Evolutionary conservation across 1,140 invertebrate species (phyloP).

Genomic region (Heliothis subflexa): DNA sequence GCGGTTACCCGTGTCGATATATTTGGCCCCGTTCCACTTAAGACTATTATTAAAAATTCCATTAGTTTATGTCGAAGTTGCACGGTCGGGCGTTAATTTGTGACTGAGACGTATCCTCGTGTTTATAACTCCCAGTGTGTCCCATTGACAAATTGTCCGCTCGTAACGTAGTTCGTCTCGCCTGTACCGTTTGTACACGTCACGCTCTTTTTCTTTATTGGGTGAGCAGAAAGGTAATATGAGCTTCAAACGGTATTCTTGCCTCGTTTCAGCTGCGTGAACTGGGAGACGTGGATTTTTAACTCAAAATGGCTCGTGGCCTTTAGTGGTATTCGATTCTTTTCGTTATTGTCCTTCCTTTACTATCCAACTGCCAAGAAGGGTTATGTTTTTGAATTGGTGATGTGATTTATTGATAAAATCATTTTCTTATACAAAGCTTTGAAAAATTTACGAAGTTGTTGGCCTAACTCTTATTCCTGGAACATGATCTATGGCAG

Average conservation of each 20-base stretch:
- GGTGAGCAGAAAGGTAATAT: slow-evolving; percentile 35
- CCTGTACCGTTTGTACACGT: slow-evolving; percentile 31
- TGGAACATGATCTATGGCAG: too few relatives aligned
- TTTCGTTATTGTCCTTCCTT: not conserved
- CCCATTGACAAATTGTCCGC: slow-evolving; percentile 45
- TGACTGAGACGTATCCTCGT: slow-evolving; percentile 31
- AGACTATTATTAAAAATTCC: slow-evolving; percentile 33
- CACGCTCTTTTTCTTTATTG: slow-evolving; percentile 41
- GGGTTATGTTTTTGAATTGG: not conserved
- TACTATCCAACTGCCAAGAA: too few relatives aligned
- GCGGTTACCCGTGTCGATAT: slow-evolving; percentile 26
- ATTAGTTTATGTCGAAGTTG: slow-evolving; percentile 22
- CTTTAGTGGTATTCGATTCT: not conserved
- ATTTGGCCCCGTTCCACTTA: slow-evolving; percentile 20
- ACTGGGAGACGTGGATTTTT: slow-evolving; percentile 17
- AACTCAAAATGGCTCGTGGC: slow-evolving; percentile 13
- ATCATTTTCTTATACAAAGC: too few relatives aligned
- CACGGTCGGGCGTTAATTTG: slow-evolving; percentile 17
- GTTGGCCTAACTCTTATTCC: too few relatives aligned
- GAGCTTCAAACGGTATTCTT: slow-evolving; percentile 37
- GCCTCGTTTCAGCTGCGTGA: slow-evolving; percentile 18
- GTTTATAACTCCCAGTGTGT: slow-evolving; percentile 42
- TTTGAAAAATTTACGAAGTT: too few relatives aligned
- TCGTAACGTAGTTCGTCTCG: slow-evolving; percentile 39
- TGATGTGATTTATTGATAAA: too few relatives aligned